Conservation (phyloP, 2,888 invertebrate species). For the Helobdella robusta region DNA sequence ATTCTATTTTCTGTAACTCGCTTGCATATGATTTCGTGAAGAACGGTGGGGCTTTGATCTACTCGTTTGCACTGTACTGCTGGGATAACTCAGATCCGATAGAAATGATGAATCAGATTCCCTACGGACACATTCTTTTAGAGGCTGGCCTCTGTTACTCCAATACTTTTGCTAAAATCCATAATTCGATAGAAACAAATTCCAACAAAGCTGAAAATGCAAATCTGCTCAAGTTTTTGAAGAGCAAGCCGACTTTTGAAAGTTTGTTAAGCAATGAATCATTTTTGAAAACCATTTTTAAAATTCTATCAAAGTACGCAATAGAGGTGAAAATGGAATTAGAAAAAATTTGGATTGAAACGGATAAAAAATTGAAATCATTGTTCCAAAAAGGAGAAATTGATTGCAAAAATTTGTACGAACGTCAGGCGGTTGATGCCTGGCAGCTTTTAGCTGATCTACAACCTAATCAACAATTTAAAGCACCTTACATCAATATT, state of each 20-base stretch:
- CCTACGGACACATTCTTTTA: constrained; percentile 25
- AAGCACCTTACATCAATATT: constrained; percentile 31
- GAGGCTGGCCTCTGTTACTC: constrained; percentile 17
- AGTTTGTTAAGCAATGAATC: background rate
- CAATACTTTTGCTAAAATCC: background rate
- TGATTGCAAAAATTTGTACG: background rate
- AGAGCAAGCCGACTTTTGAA: background rate
- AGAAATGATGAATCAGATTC: constrained; percentile 29
- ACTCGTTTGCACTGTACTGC: too few relatives aligned
- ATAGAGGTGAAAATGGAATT: background rate
- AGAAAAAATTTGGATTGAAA: background rate
- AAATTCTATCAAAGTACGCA: background rate
- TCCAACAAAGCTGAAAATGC: constrained; percentile 5
- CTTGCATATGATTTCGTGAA: too few relatives aligned
- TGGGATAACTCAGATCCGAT: too few relatives aligned
- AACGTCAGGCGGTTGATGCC: background rate
- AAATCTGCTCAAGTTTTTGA: background rate
- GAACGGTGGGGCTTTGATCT: too few relatives aligned
- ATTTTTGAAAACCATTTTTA: background rate
- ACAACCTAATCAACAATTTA: background rate
- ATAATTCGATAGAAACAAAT: background rate
- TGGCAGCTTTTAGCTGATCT: background rate
- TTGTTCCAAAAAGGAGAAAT: background rate
- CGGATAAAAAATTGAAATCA: background rate
- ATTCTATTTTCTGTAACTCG: too few relatives aligned